Evolutionary conservation across 2,888 invertebrate genomes (phyloP).

Genomic region (Andrena flavipes): DNA sequence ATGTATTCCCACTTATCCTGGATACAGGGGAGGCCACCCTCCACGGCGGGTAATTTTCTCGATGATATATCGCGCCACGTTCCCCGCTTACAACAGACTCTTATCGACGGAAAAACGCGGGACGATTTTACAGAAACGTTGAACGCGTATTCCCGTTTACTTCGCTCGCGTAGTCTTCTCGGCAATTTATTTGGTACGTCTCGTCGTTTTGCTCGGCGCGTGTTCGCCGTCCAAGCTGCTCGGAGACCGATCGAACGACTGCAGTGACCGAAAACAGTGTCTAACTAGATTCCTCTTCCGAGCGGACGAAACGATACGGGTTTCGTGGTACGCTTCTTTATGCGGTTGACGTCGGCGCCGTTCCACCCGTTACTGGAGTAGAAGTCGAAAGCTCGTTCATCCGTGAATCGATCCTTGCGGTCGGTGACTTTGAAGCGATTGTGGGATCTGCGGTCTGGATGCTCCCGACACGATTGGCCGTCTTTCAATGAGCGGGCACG

Average conservation of each 20-base stretch:
- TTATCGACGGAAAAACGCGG: not conserved
- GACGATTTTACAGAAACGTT: not conserved
- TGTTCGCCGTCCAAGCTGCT: not conserved
- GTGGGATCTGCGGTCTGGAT: slow-evolving; percentile 54
- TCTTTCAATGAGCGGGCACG: slow-evolving; percentile 50
- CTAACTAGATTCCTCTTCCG: slow-evolving; percentile 26
- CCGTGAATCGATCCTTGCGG: slow-evolving; percentile 56
- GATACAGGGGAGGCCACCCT: slow-evolving; percentile 38
- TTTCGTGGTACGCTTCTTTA: not conserved
- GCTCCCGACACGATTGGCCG: slow-evolving; percentile 15
- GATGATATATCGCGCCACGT: slow-evolving; percentile 59
- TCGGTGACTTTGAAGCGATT: slow-evolving; percentile 47
- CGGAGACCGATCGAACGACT: not conserved
- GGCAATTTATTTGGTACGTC: not conserved
- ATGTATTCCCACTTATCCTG: slow-evolving; percentile 59
- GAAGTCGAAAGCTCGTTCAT: slow-evolving; percentile 45
- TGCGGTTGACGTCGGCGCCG: not conserved
- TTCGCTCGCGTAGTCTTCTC: not conserved
- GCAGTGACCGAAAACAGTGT: not conserved
- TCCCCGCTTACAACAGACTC: slow-evolving; percentile 23
- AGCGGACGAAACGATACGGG: not conserved
- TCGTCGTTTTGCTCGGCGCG: not conserved
- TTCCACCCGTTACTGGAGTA: not conserved
- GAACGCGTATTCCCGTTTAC: not conserved
- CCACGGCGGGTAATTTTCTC: slow-evolving; percentile 52